A percentile compares a stretch with the other conserved stretches of the same genome.
These are phyloP conservation scores for Nyleta sp. DNA, from an alignment of 2,888 invertebrate species.

Conservation along the genomic window DNA sequence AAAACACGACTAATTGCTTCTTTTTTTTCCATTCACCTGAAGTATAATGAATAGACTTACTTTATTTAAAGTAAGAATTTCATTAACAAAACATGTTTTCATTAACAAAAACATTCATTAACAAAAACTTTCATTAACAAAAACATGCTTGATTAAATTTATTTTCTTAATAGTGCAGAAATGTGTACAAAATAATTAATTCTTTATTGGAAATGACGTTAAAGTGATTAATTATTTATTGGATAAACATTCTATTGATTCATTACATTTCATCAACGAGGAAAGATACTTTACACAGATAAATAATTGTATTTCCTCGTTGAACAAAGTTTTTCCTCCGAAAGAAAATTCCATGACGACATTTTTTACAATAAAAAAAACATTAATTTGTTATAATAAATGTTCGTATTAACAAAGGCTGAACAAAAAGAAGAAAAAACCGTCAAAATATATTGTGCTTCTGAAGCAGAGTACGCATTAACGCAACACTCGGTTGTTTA, in stretches of 20 bases:
- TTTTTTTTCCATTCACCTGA: too few species aligned
- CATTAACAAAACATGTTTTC: too few species aligned
- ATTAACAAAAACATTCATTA: too few species aligned
- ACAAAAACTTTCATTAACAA: too few species aligned
- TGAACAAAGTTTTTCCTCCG: background rate
- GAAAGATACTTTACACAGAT: slow-evolving; percentile 4
- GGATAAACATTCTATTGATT: background rate
- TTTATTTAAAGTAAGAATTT: too few species aligned
- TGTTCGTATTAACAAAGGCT: background rate
- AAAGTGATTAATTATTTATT: slow-evolving; percentile 3
- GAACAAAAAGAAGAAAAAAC: background rate
- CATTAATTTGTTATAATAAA: background rate
- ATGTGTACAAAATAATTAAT: background rate
- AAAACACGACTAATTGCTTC: too few species aligned
- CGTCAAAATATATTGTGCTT: background rate
- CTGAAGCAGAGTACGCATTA: background rate
- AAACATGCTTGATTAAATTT: too few species aligned
- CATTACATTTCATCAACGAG: background rate
- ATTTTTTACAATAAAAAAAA: background rate
- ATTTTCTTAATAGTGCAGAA: too few species aligned
- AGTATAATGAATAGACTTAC: too few species aligned
- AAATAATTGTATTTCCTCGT: slow-evolving; percentile 1
- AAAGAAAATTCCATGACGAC: background rate
- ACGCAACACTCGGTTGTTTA: slow-evolving; percentile 23
- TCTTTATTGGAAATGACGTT: background rate